Evolutionary conservation across 2,113 vertebrate genomes (phyloP).

Genomic region (Lepidiolamprologus cunningtoni): DNA sequence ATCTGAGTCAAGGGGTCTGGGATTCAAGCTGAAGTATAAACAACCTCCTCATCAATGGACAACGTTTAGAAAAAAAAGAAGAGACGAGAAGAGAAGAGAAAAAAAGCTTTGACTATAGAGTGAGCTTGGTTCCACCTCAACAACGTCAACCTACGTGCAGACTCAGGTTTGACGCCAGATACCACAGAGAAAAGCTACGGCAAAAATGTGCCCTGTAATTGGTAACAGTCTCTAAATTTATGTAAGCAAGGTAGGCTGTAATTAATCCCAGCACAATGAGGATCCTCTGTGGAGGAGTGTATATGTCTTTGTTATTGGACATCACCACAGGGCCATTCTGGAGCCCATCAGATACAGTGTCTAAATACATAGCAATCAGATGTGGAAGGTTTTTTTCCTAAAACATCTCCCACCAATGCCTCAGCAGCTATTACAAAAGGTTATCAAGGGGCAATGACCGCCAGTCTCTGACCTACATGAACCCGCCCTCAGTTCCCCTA

Average conservation of each 20-base stretch:
- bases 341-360: conserved; percentile 84
- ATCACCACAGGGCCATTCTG: conserved; percentile 79
- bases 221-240: conserved; percentile 88
- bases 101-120: conserved; percentile 13
- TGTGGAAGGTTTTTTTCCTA: conserved; percentile 66
- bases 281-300: conserved; percentile 79
- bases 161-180: conserved; percentile 39
- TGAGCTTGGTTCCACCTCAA: conserved; percentile 39
- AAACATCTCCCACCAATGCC: conserved; percentile 82
- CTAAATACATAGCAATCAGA: conserved; percentile 84
- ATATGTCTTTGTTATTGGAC: conserved; percentile 94
- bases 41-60: conserved; percentile 54
- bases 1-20: conserved; percentile 56
- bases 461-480: conserved; percentile 76
- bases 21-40: conserved; percentile 56
- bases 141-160: conserved; percentile 20
- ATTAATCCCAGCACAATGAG: conserved; percentile 91
- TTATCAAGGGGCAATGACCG: conserved; percentile 92
- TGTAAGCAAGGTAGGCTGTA: conserved; percentile 81
- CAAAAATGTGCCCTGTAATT: conserved; percentile 84
- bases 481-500: conserved; percentile 73
- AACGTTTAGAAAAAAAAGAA: not conserved
- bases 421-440: conserved; percentile 84
- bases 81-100: not conserved
- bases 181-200: conserved; percentile 60